Conservation (phyloP, 1,140 invertebrate species). For the Brachionus asplanchnoidis region DNA sequence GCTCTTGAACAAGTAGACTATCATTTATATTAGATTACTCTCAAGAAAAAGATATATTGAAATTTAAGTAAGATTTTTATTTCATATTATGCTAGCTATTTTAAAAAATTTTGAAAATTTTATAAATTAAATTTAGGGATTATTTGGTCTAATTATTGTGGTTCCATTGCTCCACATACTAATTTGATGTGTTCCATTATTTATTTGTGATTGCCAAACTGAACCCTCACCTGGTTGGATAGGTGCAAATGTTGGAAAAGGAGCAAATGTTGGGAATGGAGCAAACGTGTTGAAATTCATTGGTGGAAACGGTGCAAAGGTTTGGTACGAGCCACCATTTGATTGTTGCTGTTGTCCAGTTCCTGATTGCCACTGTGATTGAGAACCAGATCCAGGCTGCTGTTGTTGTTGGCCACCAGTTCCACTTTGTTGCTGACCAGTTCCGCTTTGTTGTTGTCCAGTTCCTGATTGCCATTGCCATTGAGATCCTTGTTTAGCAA, state of each 20-base stretch:
- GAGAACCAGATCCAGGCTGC: background rate
- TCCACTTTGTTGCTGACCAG: background rate
- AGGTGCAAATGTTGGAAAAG: background rate
- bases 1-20: no score
- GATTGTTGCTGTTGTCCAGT: background rate
- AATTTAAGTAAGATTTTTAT: no score
- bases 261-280: conserved; percentile 8
- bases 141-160: conserved; percentile 13
- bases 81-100: no score
- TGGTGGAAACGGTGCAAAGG: background rate
- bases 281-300: background rate
- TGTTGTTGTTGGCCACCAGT: background rate
- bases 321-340: background rate
- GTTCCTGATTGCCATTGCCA: conserved; percentile 10
- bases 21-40: no score
- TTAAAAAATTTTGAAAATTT: background rate
- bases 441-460: background rate
- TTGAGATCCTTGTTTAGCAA: background rate
- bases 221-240: background rate
- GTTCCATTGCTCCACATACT: conserved; percentile 15
- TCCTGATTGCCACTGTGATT: background rate
- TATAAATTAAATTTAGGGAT: background rate
- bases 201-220: conserved; percentile 19
- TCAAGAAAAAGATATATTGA: no score
- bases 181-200: conserved; percentile 3